Conservation (phyloP, 1,140 invertebrate genomes). For the Ceratoteleas bidentatus region DNA sequence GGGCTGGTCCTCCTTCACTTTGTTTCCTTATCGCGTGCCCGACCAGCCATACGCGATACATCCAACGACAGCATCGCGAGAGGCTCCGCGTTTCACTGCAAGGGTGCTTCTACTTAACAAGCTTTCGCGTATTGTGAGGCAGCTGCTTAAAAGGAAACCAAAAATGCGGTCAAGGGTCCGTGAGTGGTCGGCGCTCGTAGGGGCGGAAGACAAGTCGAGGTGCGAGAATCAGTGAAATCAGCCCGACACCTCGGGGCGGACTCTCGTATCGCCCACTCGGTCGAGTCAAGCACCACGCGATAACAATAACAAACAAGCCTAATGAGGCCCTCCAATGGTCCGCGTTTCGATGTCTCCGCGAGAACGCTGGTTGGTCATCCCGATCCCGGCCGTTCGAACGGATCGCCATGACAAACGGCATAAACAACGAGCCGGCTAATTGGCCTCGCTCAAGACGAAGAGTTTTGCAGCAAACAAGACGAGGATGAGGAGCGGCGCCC, state of each 20-base stretch:
- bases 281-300: constrained; percentile 71
- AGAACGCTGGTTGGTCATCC: neutral
- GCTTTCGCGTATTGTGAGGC: constrained; percentile 79
- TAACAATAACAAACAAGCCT: constrained; percentile 80
- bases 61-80: constrained; percentile 39
- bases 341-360: constrained; percentile 31
- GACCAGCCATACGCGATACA: constrained; percentile 50
- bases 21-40: constrained; percentile 38
- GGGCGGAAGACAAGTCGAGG: constrained; percentile 72
- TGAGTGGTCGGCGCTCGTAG: constrained; percentile 63
- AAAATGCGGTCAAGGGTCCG: constrained; percentile 79
- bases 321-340: constrained; percentile 80
- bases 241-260: constrained; percentile 79
- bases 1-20: constrained; percentile 28
- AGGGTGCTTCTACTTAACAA: constrained; percentile 80
- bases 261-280: constrained; percentile 76
- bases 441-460: constrained; percentile 71
- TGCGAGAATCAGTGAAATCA: constrained; percentile 80
- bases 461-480: constrained; percentile 73
- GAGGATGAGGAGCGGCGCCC: constrained; percentile 48
- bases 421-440: constrained; percentile 73
- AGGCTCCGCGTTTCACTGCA: constrained; percentile 71
- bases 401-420: constrained; percentile 66
- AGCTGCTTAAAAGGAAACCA: constrained; percentile 81
- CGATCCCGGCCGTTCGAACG: neutral